Evolutionary conservation across 1,140 invertebrate genomes (phyloP).

Genomic region (Tetraneura akinire): DNA sequence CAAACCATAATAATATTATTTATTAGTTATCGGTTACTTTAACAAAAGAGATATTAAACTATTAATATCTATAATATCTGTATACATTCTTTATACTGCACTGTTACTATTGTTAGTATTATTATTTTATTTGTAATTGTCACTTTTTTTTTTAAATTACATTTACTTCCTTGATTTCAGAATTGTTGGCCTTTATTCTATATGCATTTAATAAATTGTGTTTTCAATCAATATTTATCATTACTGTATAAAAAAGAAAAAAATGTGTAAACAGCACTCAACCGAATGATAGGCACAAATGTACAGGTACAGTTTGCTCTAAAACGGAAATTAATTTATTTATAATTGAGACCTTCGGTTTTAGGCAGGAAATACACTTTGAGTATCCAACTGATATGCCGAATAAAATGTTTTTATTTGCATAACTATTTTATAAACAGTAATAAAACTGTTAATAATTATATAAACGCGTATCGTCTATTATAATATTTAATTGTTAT

Average conservation of each 20-base stretch:
- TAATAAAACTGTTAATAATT: constrained; percentile 14
- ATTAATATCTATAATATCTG: too few relatives aligned
- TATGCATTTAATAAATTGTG: too few relatives aligned
- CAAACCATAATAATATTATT: too few relatives aligned
- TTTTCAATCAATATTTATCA: too few relatives aligned
- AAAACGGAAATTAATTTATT: constrained; percentile 15
- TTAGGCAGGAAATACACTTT: constrained; percentile 34
- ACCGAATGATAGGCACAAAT: constrained; percentile 22
- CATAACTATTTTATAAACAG: neutral
- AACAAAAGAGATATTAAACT: too few relatives aligned
- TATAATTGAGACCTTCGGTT: neutral
- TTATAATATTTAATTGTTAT: neutral
- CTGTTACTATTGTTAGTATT: too few relatives aligned
- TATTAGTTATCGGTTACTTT: too few relatives aligned
- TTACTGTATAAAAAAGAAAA: too few relatives aligned
- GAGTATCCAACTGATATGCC: neutral
- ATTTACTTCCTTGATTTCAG: neutral
- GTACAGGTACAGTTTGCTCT: neutral
- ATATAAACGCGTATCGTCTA: neutral
- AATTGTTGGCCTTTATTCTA: too few relatives aligned
- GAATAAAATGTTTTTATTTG: neutral
- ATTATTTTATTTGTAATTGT: too few relatives aligned
- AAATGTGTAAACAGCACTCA: constrained; percentile 8
- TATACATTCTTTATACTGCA: too few relatives aligned
- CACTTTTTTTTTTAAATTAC: too few relatives aligned